A percentile compares a stretch with the other conserved stretches of the same genome.
phyloP scores from a whole-genome alignment of 1,140 invertebrate genomes.

The Brachionus asplanchnoidis region DNA sequence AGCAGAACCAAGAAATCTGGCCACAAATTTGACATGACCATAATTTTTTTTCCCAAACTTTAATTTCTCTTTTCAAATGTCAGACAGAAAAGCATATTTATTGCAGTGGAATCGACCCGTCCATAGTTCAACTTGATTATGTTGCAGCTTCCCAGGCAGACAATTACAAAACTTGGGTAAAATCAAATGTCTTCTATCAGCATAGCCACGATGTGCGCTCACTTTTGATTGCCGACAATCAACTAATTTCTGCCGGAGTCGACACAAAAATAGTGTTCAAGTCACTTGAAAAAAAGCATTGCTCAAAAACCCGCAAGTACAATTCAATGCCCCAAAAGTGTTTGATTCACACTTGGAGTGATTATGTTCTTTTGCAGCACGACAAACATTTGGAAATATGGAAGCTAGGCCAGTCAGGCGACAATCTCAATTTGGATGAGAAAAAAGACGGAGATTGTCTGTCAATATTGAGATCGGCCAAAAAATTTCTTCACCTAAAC shows the following conservation, averaged over 20 bases:
- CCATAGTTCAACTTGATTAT: slow-evolving; percentile 67
- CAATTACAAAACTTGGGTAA: slow-evolving; percentile 66
- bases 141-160: slow-evolving; percentile 57
- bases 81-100: slow-evolving; percentile 49
- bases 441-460: slow-evolving; percentile 48
- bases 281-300: neutral
- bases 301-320: neutral
- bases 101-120: slow-evolving; percentile 67
- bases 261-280: slow-evolving; percentile 43
- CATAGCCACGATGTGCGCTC: slow-evolving; percentile 78
- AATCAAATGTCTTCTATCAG: slow-evolving; percentile 68
- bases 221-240: slow-evolving; percentile 61
- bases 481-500: slow-evolving; percentile 65
- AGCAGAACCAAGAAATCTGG: too few relatives aligned
- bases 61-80: too few relatives aligned
- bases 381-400: slow-evolving; percentile 65
- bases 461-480: slow-evolving; percentile 61
- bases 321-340: slow-evolving; percentile 55
- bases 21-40: too few relatives aligned
- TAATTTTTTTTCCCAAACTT: neutral
- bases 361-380: slow-evolving; percentile 67
- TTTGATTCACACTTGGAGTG: slow-evolving; percentile 61
- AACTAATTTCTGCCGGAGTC: slow-evolving; percentile 40
- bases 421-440: neutral
- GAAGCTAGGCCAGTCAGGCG: slow-evolving; percentile 59